Evolutionary conservation across 2,113 vertebrate species (phyloP).

Genomic region (Paraplagusia blochii): DNA sequence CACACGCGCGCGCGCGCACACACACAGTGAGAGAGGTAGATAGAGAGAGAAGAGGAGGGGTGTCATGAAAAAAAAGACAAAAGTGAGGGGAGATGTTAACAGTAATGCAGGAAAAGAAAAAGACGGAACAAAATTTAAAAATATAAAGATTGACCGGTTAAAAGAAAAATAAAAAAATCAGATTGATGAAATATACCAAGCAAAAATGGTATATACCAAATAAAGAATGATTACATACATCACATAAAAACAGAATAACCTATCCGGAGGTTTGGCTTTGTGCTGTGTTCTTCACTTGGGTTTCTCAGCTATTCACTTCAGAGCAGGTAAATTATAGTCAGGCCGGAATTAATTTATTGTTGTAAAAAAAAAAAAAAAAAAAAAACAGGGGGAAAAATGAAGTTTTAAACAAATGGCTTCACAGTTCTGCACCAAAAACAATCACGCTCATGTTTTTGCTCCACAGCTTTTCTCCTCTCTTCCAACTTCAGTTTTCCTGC

Average conservation of each 20-base stretch:
- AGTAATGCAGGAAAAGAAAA: slow-evolving; percentile 28
- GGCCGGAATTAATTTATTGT: slow-evolving; percentile 20
- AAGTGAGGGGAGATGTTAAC: slow-evolving; percentile 8
- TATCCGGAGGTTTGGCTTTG: neutral
- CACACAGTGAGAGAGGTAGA: slow-evolving; percentile 36
- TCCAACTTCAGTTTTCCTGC: slow-evolving; percentile 86
- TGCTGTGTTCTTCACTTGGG: neutral
- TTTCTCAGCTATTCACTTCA: slow-evolving; percentile 38
- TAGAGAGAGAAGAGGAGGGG: slow-evolving; percentile 8
- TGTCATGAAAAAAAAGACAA: neutral
- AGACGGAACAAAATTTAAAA: slow-evolving; percentile 13
- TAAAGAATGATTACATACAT: too few relatives aligned
- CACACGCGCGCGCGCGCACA: too few relatives aligned
- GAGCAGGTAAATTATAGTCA: slow-evolving; percentile 38
- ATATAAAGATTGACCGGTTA: too few relatives aligned
- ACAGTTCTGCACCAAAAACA: slow-evolving; percentile 15
- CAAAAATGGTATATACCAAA: too few relatives aligned
- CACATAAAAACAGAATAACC: slow-evolving; percentile 4
- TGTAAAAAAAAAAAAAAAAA: too few relatives aligned
- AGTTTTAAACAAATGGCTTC: slow-evolving; percentile 38
- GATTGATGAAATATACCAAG: too few relatives aligned
- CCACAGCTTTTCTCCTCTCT: slow-evolving; percentile 57
- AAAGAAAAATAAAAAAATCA: too few relatives aligned
- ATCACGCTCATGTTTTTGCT: slow-evolving; percentile 26
- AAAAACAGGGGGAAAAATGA: too few relatives aligned